These are phyloP conservation scores for Icerya purchasi DNA, from an alignment of 2,888 invertebrate species.

Conservation along the genomic window DNA sequence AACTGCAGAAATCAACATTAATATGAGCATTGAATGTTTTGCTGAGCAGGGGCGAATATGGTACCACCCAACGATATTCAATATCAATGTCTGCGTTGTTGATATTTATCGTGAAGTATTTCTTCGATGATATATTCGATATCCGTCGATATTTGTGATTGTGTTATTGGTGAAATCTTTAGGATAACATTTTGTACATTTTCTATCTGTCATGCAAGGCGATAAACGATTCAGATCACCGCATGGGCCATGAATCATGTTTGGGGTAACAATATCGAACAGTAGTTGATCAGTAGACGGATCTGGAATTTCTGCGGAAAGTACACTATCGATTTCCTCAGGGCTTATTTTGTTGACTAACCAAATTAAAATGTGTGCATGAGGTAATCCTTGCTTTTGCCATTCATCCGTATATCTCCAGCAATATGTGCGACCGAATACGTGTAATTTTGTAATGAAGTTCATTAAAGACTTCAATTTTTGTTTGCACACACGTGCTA, in stretches of 20 bases:
- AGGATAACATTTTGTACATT: constrained; percentile 18
- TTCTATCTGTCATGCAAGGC: constrained; percentile 20
- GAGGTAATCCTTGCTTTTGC: constrained; percentile 21
- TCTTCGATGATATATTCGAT: constrained; percentile 21
- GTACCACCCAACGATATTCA: constrained; percentile 19
- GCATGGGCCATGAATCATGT: constrained; percentile 24
- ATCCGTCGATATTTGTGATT: constrained; percentile 22
- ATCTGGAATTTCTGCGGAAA: constrained; percentile 23
- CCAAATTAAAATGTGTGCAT: constrained; percentile 23
- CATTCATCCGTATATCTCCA: constrained; percentile 20
- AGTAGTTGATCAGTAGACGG: constrained; percentile 17
- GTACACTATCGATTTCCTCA: constrained; percentile 22
- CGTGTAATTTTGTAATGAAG: constrained; percentile 12
- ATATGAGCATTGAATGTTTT: constrained; percentile 21
- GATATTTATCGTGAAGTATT: constrained; percentile 17
- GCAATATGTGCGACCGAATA: constrained; percentile 17
- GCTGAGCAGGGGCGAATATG: constrained; percentile 16
- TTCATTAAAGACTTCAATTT: constrained; percentile 14
- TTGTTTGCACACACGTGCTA: constrained; percentile 13
- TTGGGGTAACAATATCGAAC: constrained; percentile 19
- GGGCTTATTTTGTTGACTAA: constrained; percentile 20
- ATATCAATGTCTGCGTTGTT: constrained; percentile 16
- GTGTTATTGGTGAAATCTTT: constrained; percentile 20
- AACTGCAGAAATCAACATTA: constrained; percentile 23
- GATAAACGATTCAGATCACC: constrained; percentile 16